These are phyloP conservation scores for Lichenostomus cassidix DNA, from an alignment of 2,113 vertebrate genomes.

Conservation along the genomic window DNA sequence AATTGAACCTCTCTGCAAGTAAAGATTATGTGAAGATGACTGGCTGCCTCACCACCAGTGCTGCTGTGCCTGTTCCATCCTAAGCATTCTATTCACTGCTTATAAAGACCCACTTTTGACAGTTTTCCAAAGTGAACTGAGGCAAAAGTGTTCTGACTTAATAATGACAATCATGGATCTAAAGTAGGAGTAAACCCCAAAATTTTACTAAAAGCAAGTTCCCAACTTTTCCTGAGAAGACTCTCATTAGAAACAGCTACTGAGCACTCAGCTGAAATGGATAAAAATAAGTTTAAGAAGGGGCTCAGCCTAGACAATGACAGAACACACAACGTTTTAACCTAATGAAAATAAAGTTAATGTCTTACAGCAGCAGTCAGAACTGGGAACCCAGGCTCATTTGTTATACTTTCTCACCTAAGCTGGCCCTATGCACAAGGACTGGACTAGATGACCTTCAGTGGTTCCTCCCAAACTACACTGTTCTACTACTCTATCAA, in stretches of 20 bases:
- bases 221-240: neutral
- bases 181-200: neutral
- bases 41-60: neutral
- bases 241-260: neutral
- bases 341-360: neutral
- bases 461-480: neutral
- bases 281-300: neutral
- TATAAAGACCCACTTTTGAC: neutral
- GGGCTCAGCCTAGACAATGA: neutral
- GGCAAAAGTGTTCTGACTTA: neutral
- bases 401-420: neutral
- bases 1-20: neutral
- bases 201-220: neutral
- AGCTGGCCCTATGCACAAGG: neutral
- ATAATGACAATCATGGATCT: neutral
- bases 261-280: neutral
- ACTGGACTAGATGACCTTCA: neutral
- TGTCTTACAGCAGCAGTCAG: neutral
- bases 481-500: neutral
- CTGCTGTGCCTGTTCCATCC: neutral
- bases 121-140: neutral
- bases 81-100: neutral
- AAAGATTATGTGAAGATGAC: neutral
- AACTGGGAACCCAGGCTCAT: neutral
- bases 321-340: fast-evolving